A percentile compares a stretch with the other conserved stretches of the same genome.
Evolutionary conservation across 2,797 vertebrate species (phyloP).

Genomic region (Enteromius trimaculatus): DNA sequence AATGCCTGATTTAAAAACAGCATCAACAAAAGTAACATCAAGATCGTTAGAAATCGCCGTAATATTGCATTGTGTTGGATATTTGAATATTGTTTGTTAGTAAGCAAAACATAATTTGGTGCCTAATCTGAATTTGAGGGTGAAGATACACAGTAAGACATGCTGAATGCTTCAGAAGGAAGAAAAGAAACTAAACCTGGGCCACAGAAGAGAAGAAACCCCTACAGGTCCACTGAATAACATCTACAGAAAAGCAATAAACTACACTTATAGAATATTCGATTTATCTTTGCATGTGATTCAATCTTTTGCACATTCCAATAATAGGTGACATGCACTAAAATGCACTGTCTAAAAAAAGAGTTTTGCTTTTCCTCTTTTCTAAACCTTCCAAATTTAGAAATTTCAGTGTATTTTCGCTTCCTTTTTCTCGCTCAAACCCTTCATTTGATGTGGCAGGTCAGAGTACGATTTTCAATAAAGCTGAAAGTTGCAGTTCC

Average conservation of each 20-base stretch:
- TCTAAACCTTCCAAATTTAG: background rate
- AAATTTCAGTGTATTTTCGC: background rate
- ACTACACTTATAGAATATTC: background rate
- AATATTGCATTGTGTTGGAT: background rate
- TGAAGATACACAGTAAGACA: background rate
- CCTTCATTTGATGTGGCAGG: background rate
- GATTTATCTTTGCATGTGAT: background rate
- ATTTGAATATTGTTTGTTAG: background rate
- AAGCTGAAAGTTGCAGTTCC: background rate
- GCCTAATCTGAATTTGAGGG: background rate
- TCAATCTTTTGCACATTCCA: constrained; percentile 1
- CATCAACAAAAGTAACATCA: background rate
- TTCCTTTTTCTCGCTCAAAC: constrained; percentile 4
- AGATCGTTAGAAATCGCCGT: background rate
- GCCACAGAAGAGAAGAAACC: background rate
- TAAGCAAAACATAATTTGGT: constrained; percentile 18
- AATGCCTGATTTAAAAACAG: background rate
- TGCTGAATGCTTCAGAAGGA: background rate
- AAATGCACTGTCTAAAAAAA: constrained; percentile 3
- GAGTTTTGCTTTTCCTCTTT: constrained; percentile 1
- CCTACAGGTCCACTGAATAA: background rate
- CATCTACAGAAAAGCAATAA: background rate
- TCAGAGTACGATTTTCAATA: background rate
- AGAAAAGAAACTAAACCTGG: background rate
- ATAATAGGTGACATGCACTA: background rate